phyloP scores from a whole-genome alignment of 1,140 invertebrate species.

The Bicyclus anynana region DNA sequence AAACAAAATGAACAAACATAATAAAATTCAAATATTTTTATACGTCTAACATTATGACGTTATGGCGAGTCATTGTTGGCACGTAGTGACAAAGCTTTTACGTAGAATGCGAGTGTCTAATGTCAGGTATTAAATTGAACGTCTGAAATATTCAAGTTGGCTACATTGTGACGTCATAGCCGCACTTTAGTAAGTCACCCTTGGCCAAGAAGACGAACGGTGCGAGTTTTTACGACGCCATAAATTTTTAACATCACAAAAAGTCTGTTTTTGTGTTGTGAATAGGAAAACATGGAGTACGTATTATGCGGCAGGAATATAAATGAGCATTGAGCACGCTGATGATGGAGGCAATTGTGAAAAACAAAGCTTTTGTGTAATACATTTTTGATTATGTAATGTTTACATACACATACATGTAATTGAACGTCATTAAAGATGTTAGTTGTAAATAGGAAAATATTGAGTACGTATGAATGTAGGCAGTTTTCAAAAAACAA shows the following conservation, averaged over 20 bases:
- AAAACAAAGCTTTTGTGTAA: background rate
- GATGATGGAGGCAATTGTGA: background rate
- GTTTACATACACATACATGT: no score
- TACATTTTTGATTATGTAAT: no score
- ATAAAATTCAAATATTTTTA: no score
- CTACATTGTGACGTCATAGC: constrained; percentile 57
- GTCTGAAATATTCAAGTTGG: constrained; percentile 41
- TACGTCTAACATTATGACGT: no score
- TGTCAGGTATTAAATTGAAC: constrained; percentile 39
- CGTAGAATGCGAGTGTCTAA: constrained; percentile 13
- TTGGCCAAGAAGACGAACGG: constrained; percentile 39
- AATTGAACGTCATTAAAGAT: no score
- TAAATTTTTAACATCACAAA: constrained; percentile 73
- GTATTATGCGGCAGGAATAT: background rate
- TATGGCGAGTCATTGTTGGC: no score
- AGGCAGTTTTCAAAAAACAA: no score
- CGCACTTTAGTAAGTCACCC: constrained; percentile 38
- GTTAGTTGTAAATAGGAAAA: no score
- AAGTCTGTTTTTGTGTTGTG: constrained; percentile 40
- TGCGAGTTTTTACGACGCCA: constrained; percentile 59
- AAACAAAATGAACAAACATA: no score
- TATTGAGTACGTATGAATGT: no score
- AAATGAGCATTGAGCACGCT: background rate
- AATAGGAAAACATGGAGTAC: background rate
- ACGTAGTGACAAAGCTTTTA: no score